Conservation (phyloP, 64 coral and sea anemone species). For the Actinia tenebrosa region DNA sequence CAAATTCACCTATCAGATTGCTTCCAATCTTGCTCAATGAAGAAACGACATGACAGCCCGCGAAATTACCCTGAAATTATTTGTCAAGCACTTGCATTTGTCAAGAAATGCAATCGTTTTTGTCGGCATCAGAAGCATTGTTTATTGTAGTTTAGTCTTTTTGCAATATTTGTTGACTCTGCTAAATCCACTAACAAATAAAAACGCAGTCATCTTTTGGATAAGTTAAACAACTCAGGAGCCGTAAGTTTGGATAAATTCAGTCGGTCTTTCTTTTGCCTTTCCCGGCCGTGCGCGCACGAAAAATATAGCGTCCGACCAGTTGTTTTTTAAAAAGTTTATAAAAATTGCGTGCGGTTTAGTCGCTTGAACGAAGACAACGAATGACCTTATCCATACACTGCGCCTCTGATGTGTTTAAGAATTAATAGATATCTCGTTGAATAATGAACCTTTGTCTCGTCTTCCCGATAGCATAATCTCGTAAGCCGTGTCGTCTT, state of each 20-base stretch:
- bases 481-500: not conserved
- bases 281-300: not conserved
- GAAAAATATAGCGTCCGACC: not conserved
- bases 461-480: not conserved
- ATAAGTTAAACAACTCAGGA: not conserved
- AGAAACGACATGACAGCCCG: not conserved
- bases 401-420: not conserved
- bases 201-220: not conserved
- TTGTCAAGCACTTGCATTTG: not conserved
- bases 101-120: not conserved
- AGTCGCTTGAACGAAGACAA: not conserved
- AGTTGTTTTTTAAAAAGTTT: too few relatives aligned
- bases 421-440: not conserved
- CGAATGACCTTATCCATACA: not conserved
- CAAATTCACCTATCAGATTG: not conserved
- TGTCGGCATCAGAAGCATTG: not conserved
- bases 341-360: not conserved
- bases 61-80: not conserved
- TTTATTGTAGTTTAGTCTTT: not conserved
- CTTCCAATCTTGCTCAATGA: not conserved
- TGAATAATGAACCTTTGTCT: not conserved
- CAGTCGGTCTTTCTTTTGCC: not conserved
- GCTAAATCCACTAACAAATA: not conserved
- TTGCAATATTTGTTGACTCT: slow-evolving; percentile 1
- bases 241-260: not conserved